Conservation (phyloP, 1,140 invertebrate species). For the Alviniconcha marisindica region DNA sequence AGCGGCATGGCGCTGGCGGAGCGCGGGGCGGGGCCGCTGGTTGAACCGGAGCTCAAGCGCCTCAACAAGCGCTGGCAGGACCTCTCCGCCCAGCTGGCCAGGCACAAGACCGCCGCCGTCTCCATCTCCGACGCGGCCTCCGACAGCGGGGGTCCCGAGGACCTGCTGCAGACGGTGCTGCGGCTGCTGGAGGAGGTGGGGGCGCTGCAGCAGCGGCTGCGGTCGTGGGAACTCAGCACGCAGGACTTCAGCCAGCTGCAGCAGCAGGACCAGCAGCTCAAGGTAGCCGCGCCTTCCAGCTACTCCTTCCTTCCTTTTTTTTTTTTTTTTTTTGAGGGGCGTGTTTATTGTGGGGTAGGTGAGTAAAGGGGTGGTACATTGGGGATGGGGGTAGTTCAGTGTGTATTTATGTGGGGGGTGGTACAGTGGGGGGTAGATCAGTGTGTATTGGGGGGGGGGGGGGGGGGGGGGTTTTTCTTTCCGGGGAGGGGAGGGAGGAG, state of each 20-base stretch:
- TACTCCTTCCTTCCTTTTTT: no score
- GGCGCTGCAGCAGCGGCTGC: constrained; percentile 13
- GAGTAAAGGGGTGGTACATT: no score
- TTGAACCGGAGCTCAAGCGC: constrained; percentile 13
- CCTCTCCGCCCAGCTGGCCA: background rate
- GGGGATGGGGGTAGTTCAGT: no score
- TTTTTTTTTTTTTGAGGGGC: no score
- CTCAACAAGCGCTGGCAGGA: constrained; percentile 18
- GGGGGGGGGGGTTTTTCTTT: background rate
- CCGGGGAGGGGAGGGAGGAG: no score
- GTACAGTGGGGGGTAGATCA: background rate
- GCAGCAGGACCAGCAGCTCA: background rate
- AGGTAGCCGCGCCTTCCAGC: no score
- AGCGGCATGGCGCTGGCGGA: background rate
- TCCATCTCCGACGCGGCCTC: background rate
- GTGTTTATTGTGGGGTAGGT: no score
- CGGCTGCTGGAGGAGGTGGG: background rate
- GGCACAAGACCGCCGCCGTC: background rate
- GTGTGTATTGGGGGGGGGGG: background rate
- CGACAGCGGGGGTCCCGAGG: background rate
- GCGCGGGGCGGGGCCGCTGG: background rate
- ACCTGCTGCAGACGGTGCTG: background rate
- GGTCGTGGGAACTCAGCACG: background rate
- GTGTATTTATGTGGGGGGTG: no score
- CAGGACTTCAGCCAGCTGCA: background rate